Base-by-base conservation (phyloP, 37 sponge, comb jelly and placozoan species). In the Ianthella basta region DNA sequence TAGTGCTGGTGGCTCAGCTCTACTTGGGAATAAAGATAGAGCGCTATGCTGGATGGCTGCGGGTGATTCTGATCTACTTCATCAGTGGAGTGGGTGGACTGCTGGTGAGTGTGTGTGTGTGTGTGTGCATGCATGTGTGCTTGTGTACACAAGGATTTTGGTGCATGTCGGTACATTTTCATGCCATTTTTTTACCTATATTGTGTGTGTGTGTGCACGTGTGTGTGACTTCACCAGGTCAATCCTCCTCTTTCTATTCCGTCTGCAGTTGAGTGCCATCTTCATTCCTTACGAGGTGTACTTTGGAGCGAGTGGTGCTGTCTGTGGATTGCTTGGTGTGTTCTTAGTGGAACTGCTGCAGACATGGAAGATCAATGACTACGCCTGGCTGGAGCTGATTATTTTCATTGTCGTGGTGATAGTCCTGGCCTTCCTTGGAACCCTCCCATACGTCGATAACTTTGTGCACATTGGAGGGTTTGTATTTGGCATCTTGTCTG, bases 11-110 rank as follows among this genome's bases (percentile, higher is more conserved):
- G 14, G 78, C 91, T 18, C 96, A 95, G 85, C 86, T 98, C 32
- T 91, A 93, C 68, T 37, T 98, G 60, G 98, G 96, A 4, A 84
- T 89, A 15, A 91, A 94, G 89, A 95, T 98, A n/a, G 98, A 98
- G 88, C 74, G 88, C 1, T 93, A 94, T 35, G 94, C 95, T 61
- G 98, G 98, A 23, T 95, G 94, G 89, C 87, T 98, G 32, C 36
- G 98, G 57, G 80, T 92, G n/a, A 83, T 84, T 4, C 84, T 95
- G 53, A 98, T 98, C 79, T 98, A 98, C 73, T 72, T 95, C 82
- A 72, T 95, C 72, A 86, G 91, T 81, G 98, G 94, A 50, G 77
- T 98, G 23, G 98, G 98, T 55, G 98, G 98, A 15, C 89, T 95
- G 68, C 73, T 98, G 80, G 94, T 96, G 25, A 86, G 91, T 86